Percentiles rank a stretch among this genome's conserved stretches.
Evolutionary conservation across 2,113 vertebrate genomes (phyloP).

Genomic region (Tautogolabrus adspersus): DNA sequence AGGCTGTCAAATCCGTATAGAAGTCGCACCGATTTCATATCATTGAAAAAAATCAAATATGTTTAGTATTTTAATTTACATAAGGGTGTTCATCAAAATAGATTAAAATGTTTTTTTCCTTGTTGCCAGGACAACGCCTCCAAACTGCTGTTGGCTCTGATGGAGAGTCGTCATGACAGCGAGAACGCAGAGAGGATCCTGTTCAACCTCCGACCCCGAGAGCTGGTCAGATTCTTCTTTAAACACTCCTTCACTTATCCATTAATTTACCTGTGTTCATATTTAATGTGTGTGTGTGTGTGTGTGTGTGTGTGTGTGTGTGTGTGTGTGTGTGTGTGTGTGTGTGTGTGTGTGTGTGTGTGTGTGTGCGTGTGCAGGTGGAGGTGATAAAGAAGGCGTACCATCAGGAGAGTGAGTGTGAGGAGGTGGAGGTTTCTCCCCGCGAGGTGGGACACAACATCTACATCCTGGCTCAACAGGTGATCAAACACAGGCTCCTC

Average conservation of each 20-base stretch:
- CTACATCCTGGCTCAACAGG: constrained; percentile 97
- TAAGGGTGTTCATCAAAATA: no score
- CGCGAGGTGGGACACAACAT: constrained; percentile 97
- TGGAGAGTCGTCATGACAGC: constrained; percentile 97
- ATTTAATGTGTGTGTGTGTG: background rate
- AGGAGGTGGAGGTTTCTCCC: constrained; percentile 90
- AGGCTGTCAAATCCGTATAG: no score
- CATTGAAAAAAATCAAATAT: no score
- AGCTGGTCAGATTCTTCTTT: constrained; percentile 86
- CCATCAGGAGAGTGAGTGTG: constrained; percentile 91
- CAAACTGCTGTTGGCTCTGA: constrained; percentile 94
- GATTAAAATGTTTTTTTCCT: background rate
- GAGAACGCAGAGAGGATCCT: constrained; percentile 97
- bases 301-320: constrained; percentile 1
- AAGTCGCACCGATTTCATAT: no score
- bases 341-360: no score
- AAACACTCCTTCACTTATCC: background rate
- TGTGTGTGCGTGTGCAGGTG: constrained; percentile 86
- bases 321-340: background rate
- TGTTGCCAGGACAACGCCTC: constrained; percentile 94
- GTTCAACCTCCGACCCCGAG: constrained; percentile 94
- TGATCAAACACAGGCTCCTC: constrained; percentile 57
- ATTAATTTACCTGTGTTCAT: no score
- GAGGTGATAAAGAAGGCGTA: constrained; percentile 98
- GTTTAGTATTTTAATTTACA: no score